A percentile compares a stretch with the other conserved stretches of the same genome.
Conservation (phyloP, 2,113 vertebrate genomes). For the Chrysochloris asiatica region DNA sequence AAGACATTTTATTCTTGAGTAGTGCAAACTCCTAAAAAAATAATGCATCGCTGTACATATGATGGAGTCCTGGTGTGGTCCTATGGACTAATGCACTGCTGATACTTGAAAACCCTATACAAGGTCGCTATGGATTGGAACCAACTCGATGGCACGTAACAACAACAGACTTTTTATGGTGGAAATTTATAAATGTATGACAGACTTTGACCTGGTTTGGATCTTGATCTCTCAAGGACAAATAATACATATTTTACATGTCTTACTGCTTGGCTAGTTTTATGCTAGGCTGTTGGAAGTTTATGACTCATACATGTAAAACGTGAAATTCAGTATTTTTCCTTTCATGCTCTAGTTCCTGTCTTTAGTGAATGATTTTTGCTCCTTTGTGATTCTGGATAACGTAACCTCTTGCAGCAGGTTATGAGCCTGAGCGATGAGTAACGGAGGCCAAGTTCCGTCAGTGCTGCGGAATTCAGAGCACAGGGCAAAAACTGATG, state of each 20-base stretch:
- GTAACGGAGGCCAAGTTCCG: neutral
- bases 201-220: neutral
- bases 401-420: neutral
- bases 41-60: too few species aligned
- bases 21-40: neutral
- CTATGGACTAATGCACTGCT: too few species aligned
- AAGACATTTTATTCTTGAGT: neutral
- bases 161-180: neutral
- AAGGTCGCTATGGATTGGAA: too few species aligned
- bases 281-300: neutral
- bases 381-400: neutral
- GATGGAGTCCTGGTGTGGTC: too few species aligned
- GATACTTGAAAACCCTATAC: too few species aligned
- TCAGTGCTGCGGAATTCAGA: neutral
- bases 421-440: neutral
- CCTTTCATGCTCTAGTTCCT: neutral
- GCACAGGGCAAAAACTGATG: neutral
- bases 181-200: neutral
- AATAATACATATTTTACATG: neutral
- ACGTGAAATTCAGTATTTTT: neutral
- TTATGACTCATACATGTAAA: neutral
- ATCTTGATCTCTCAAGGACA: neutral
- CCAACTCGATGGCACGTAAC: too few species aligned
- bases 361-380: neutral
- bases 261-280: neutral